A percentile compares a stretch with the other conserved stretches of the same genome.
These are phyloP conservation scores for Leuciscus idus DNA, from an alignment of 2,113 vertebrate species.

Conservation along the genomic window DNA sequence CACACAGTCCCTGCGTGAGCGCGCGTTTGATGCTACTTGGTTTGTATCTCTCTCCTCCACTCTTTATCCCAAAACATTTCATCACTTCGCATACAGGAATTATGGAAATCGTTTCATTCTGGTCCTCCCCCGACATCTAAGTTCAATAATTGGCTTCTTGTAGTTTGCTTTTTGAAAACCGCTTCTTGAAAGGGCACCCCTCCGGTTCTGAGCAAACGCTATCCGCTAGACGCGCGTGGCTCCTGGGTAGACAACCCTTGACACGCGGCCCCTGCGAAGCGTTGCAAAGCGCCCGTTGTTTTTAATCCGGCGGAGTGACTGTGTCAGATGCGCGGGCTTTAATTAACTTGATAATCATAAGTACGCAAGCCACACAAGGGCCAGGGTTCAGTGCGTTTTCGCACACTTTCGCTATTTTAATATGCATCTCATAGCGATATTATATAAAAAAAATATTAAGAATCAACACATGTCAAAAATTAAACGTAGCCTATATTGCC, in stretches of 20 bases:
- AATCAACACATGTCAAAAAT: slow-evolving; percentile 70
- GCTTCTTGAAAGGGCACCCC: slow-evolving; percentile 38
- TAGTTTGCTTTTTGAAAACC: slow-evolving; percentile 67
- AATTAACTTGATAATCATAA: slow-evolving; percentile 99
- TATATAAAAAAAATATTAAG: slow-evolving; percentile 10
- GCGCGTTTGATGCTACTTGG: slow-evolving; percentile 76
- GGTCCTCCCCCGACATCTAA: slow-evolving; percentile 84
- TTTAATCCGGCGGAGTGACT: slow-evolving; percentile 98
- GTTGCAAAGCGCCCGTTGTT: slow-evolving; percentile 70
- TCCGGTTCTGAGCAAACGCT: slow-evolving; percentile 63
- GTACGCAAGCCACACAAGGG: slow-evolving; percentile 86
- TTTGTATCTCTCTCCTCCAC: slow-evolving; percentile 31
- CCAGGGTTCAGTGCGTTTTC: slow-evolving; percentile 81
- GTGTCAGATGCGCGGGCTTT: slow-evolving; percentile 95
- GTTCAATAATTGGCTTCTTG: slow-evolving; percentile 92
- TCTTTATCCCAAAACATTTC: slow-evolving; percentile 61
- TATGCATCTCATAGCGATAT: not conserved
- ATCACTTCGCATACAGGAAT: slow-evolving; percentile 76
- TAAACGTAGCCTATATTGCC: slow-evolving; percentile 69
- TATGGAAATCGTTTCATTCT: slow-evolving; percentile 77
- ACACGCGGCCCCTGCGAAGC: slow-evolving; percentile 92
- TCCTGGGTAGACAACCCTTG: slow-evolving; percentile 90
- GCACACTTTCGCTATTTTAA: slow-evolving; percentile 78
- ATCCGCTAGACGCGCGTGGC: slow-evolving; percentile 77
- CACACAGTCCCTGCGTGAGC: slow-evolving; percentile 65